Evolutionary conservation across 2,113 vertebrate genomes (phyloP).

Genomic region (Hiodon alosoides): DNA sequence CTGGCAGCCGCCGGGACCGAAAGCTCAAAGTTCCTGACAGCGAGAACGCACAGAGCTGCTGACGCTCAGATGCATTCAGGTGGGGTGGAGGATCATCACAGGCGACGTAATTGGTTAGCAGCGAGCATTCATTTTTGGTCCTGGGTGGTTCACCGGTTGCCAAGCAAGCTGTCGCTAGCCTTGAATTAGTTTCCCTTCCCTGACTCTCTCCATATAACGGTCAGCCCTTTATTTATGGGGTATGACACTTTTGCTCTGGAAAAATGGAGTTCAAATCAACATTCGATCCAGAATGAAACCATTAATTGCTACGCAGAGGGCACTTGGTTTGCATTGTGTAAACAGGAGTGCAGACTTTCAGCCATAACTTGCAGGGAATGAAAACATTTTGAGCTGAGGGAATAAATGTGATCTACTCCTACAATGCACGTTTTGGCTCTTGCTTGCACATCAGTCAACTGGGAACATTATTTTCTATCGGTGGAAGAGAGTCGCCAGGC

Average conservation of each 20-base stretch:
- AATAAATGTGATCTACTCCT: neutral
- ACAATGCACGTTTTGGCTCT: neutral
- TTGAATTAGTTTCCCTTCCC: neutral
- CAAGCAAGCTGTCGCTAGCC: conserved; percentile 4
- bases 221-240: neutral
- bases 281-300: neutral
- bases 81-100: neutral
- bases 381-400: neutral
- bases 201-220: neutral
- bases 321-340: neutral
- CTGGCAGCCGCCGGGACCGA: neutral
- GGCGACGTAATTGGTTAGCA: neutral
- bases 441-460: neutral
- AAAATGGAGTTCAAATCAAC: neutral
- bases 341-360: neutral
- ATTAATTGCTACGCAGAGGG: neutral
- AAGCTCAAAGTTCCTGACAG: neutral
- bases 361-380: neutral
- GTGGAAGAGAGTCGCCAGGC: neutral
- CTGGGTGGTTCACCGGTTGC: neutral
- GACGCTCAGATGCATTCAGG: neutral
- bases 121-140: neutral
- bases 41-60: neutral
- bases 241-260: neutral
- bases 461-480: neutral